phyloP scores from a whole-genome alignment of 2,113 vertebrate genomes.

The Donacobius atricapilla region DNA sequence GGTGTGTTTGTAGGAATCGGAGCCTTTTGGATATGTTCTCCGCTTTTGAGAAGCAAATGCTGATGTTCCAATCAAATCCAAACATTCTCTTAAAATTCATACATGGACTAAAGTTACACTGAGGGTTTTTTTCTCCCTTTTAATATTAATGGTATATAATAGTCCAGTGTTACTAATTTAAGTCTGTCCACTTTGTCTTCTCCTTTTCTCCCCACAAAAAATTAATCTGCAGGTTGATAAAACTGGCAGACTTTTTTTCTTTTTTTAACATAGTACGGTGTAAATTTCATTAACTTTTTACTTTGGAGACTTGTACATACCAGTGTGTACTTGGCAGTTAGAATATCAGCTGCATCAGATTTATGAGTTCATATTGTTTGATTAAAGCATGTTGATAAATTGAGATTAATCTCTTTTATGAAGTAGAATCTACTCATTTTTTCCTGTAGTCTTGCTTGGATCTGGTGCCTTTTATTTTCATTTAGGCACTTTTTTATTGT shows the following conservation, averaged over 20 bases:
- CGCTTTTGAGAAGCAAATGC: background rate
- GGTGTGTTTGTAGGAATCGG: fast-evolving
- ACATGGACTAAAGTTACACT: background rate
- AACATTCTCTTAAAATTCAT: background rate
- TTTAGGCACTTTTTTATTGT: background rate
- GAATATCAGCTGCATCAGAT: background rate
- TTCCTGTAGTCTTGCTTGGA: background rate
- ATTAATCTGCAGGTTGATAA: background rate
- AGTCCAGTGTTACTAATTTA: background rate
- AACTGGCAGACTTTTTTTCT: background rate
- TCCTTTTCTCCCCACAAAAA: background rate
- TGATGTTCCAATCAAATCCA: background rate
- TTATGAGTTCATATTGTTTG: background rate
- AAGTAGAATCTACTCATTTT: fast-evolving
- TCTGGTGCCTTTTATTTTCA: background rate
- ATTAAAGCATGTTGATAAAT: background rate
- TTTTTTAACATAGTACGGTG: background rate
- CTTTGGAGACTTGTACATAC: background rate
- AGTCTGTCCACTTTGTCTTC: background rate
- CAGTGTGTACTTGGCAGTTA: background rate
- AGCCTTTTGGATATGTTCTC: no score
- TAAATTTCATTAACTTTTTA: background rate
- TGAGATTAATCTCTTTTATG: background rate
- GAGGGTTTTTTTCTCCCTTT: background rate
- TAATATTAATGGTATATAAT: background rate